Base-by-base conservation (phyloP, 2,797 vertebrate species). In the Crenuchus spilurus region DNA sequence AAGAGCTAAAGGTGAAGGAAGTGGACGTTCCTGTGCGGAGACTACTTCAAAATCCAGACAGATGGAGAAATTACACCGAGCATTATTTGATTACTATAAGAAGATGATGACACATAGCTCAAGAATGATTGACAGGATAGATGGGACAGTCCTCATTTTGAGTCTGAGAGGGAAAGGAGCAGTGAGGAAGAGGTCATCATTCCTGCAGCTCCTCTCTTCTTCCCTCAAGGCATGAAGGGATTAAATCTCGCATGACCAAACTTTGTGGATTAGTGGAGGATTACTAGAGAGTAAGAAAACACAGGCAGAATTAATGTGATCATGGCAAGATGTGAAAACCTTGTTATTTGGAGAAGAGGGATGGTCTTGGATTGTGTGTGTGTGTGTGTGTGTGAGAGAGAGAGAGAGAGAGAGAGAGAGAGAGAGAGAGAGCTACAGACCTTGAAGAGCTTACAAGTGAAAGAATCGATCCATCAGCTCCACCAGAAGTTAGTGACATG, bases 261-360 rank as follows among this genome's bases (percentile, higher is more conserved):
- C 52, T 72, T 63, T 44, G 13, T 44, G 66, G 55, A 74, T 78
- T 66, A 75, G 69, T 2, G 16, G 44, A 41, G 70, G 74, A 80
- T 82, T 77, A 80, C n/a, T n/a, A 52, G 61, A 51, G 61, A 51
- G 74, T 68, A 49, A 71, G 65, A 80, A 78, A 78, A 78, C 75
- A 78, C 61, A 66, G 55, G 16, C 72, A 71, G 69, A 76, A 62
- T 78, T 72, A 75, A 81, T 74, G 49, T 57, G 72, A 79, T 77
- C 70, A 74, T 57, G 39, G 70, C 72, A 76, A 76, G 55, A 58
- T 51, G 13, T 20, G 39, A 20, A 69, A 75, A 79, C 55, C 46
- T 42, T 70, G 70, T 83, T 77, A 79, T 68, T 70, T 72, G 9
- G 39, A 74, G 52, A 30, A 11, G 22, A 46, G 39, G 28, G 74